These are phyloP conservation scores for Hippocampus kuda DNA, from an alignment of 2,797 vertebrate genomes.

Conservation along the genomic window DNA sequence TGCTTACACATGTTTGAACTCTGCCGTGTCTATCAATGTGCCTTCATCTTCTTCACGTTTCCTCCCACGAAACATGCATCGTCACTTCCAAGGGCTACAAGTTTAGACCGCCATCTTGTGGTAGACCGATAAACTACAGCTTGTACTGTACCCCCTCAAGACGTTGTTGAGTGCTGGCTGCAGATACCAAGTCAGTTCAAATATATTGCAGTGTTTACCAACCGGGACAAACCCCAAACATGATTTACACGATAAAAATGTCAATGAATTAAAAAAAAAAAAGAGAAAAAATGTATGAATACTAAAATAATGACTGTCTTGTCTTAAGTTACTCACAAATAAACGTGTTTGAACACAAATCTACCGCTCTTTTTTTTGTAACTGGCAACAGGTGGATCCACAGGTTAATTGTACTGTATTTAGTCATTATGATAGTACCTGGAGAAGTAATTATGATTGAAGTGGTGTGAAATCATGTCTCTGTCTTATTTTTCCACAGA, in stretches of 20 bases:
- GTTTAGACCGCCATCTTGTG: slow-evolving; percentile 43
- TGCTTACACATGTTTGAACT: background rate
- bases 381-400: background rate
- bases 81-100: background rate
- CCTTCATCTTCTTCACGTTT: background rate
- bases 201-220: too few species aligned
- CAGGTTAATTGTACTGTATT: too few species aligned
- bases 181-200: too few species aligned
- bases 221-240: too few species aligned
- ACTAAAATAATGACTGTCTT: too few species aligned
- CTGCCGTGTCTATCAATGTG: background rate
- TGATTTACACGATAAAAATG: background rate
- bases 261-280: background rate
- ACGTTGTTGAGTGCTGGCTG: too few species aligned
- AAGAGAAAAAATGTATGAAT: background rate
- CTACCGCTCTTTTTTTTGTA: background rate
- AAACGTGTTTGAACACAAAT: background rate
- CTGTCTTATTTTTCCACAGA: slow-evolving; percentile 60
- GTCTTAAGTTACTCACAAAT: too few species aligned
- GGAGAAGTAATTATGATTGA: too few species aligned
- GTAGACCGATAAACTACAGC: slow-evolving; percentile 11
- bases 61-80: background rate
- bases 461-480: background rate
- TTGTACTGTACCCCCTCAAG: background rate
- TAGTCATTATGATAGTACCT: too few species aligned